phyloP scores from a whole-genome alignment of 2,888 invertebrate genomes.

The Ophion ellenae region DNA sequence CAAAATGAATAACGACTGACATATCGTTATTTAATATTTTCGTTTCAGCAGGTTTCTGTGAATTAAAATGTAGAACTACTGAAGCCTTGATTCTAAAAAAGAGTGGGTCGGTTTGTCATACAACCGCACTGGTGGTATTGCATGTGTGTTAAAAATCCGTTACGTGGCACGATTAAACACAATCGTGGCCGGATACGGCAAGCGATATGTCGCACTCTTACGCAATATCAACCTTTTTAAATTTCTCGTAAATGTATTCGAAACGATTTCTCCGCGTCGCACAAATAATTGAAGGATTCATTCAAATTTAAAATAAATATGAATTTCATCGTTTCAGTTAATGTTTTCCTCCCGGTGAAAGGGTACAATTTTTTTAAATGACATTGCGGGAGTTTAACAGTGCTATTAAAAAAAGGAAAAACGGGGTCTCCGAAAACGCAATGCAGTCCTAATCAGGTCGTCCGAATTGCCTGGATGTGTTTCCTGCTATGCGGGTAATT shows the following conservation, averaged over 20 bases:
- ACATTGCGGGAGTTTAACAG: not conserved
- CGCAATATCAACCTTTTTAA: constrained; percentile 21
- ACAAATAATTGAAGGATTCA: not conserved
- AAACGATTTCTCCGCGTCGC: not conserved
- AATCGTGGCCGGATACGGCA: constrained; percentile 51
- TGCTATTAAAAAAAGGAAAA: not conserved
- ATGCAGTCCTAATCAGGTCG: constrained; percentile 43
- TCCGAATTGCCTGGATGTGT: constrained; percentile 9
- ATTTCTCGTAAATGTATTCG: not conserved
- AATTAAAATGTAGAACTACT: not conserved
- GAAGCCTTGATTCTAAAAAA: not conserved
- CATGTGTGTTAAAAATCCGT: constrained; percentile 36
- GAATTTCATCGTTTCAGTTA: no score
- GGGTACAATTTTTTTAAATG: not conserved
- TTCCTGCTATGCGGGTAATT: constrained; percentile 46
- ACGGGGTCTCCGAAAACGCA: constrained; percentile 30
- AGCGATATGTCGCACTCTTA: constrained; percentile 42
- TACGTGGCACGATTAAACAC: constrained; percentile 44
- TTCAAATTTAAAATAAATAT: not conserved
- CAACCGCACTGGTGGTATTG: constrained; percentile 14
- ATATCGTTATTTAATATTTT: not conserved
- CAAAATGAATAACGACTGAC: not conserved
- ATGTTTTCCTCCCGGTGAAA: not conserved
- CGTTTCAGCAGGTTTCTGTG: not conserved
- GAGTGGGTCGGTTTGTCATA: not conserved